phyloP scores from a whole-genome alignment of 2,797 vertebrate species.

The Oreonectes daqikongensis region DNA sequence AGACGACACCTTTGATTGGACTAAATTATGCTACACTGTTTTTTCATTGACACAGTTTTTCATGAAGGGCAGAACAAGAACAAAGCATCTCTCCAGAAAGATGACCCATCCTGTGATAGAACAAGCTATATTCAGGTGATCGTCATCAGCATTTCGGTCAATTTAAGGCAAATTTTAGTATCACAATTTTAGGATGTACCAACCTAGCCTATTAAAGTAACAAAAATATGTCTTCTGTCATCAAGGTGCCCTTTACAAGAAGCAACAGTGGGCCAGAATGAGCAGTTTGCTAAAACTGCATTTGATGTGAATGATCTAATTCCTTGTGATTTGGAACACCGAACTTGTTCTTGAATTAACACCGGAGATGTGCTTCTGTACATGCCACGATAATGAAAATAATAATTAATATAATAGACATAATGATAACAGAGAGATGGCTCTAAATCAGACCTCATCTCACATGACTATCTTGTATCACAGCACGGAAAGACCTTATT shows the following conservation, averaged over 20 bases:
- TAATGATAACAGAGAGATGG: constrained; percentile 6
- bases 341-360: background rate
- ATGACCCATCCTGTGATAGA: background rate
- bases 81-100: background rate
- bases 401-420: background rate
- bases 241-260: background rate
- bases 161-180: background rate
- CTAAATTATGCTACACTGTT: background rate
- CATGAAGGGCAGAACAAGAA: background rate
- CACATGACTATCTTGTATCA: constrained; percentile 5
- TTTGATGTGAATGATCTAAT: background rate
- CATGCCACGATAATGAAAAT: background rate
- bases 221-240: background rate
- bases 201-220: background rate
- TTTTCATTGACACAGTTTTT: background rate
- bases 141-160: background rate
- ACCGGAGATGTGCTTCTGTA: background rate
- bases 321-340: background rate
- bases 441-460: background rate
- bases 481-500: background rate
- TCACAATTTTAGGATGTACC: background rate
- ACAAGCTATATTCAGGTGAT: background rate
- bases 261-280: no score
- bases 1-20: background rate
- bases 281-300: background rate